Base-by-base conservation (phyloP, 2,797 vertebrate genomes). In the Percopsis omiscomaycus region DNA sequence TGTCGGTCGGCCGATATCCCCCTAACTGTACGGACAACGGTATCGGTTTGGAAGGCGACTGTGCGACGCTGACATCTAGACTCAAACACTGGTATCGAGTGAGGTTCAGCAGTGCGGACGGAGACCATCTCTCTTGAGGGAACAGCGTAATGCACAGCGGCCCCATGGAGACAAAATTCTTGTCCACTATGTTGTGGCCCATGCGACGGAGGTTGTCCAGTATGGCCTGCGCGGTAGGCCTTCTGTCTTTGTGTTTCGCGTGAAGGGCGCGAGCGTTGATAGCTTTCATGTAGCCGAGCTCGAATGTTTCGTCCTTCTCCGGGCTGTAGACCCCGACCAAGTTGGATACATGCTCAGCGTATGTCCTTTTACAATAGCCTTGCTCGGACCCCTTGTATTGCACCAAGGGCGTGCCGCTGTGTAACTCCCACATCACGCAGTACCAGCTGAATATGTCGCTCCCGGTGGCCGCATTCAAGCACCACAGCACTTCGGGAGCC, bases 361-460 rank as follows among this genome's bases (percentile, higher is more conserved):
- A 57, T 57, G n/a, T 15, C 8, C 42, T 44, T 15, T 57, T 57
- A 15, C 32, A 37, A 15, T 14, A 57, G 3, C 32, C n/a, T 16
- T 57, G 13, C 13, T 44, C 12, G 8, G 30, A 8, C 5, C 14
- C 49, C n/a, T 2, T 14, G 55, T 16, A 57, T 2, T 14, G 14
- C 42, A 37, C 13, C 30, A 57, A n/a, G n/a, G 14, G 29, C 3
- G 3, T 2, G 4, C 4, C 30, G 5, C 13, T 37, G 13, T 37
- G 55, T 5, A 56, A n/a, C 30, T 56, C 30, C 55, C 55, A 56
- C 29, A 56, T 56, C 55, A 56, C 55, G 30, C 55, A 42, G 29
- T 37, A 37, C 32, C 32, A 56, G 13, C 14, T 42, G 14, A 44
- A 56, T 9, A 56, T 15, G 13, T 55, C 53, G 10, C 27, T 30